These are phyloP conservation scores for Pemphredon lugubris DNA, from an alignment of 2,888 invertebrate genomes.

Conservation along the genomic window DNA sequence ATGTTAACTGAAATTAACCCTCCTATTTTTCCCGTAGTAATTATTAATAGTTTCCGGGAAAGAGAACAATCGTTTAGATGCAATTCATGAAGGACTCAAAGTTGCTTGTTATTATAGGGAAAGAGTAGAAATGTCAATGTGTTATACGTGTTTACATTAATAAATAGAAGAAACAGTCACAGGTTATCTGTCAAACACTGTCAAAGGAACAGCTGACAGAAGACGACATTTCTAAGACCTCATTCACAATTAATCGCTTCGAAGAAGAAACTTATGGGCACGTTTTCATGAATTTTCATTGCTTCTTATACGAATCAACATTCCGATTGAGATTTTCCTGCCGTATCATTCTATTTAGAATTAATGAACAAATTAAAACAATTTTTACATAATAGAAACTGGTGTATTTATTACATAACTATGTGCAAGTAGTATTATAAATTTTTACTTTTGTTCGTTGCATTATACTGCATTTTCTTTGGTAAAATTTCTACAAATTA, in stretches of 20 bases:
- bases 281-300: not conserved
- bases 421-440: no score
- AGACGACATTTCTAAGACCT: not conserved
- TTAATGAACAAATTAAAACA: not conserved
- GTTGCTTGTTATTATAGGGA: not conserved
- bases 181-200: constrained; percentile 33
- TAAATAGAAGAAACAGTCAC: not conserved
- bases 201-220: constrained; percentile 18
- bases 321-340: not conserved
- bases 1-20: constrained; percentile 25
- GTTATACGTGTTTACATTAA: constrained; percentile 7
- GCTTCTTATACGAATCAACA: no score
- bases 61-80: no score
- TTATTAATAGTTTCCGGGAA: no score
- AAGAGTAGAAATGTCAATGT: not conserved
- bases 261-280: not conserved
- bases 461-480: no score
- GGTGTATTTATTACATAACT: not conserved
- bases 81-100: not conserved
- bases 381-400: not conserved
- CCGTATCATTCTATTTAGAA: not conserved
- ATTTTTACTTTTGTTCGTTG: no score
- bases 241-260: not conserved
- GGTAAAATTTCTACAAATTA: no score
- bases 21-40: not conserved